Base-by-base conservation (phyloP, 2,113 vertebrate genomes). In the Heterochromis multidens region DNA sequence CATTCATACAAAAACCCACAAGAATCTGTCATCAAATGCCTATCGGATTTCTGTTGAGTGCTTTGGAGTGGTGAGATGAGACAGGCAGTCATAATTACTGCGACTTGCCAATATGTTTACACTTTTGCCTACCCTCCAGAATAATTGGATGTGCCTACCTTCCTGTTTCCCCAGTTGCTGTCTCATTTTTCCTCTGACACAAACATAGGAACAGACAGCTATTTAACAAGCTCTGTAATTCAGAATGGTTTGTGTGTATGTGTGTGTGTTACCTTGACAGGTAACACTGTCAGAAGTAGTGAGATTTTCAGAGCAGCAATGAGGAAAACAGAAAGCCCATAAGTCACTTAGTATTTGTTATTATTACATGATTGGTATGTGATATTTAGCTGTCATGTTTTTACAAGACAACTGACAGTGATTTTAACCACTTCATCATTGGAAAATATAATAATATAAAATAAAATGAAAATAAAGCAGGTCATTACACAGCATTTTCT, bases 71-170 rank as follows among this genome's bases (percentile, higher is more conserved):
- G 62, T 70, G 25, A 79, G 74, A 84, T 76, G 76, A 91, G 61
- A 82, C 78, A 79, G 54, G 33, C 40, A 61, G 23, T 67, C 59
- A 74, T 78, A 85, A 88, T 88, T 85, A 87, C 77, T 84, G 60
- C 14, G 40, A 23, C 91, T 82, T 74, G 60, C 33, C 37, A 58
- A 65, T 74, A 87, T 87, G 76, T 86, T 70, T 63, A 77, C 83
- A 83, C 25, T 67, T 62, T 84, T 21, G 5, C 76, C 72, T 82
- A 74, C 80, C 72, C 79, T 82, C 57, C 54, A 83, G 11, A 85
- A 85, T 85, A 91, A 89, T 87, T 87, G 52, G 70, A 83, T 21
- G 43, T 23, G 31, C 49, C 82, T 70, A 81, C 57, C 33, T 59
- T 62, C 76, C 33, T 21, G 7, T 70, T 56, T 17, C 40, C 12